Base-by-base conservation (phyloP, 2,797 vertebrate genomes). In the Lepus townsendii region DNA sequence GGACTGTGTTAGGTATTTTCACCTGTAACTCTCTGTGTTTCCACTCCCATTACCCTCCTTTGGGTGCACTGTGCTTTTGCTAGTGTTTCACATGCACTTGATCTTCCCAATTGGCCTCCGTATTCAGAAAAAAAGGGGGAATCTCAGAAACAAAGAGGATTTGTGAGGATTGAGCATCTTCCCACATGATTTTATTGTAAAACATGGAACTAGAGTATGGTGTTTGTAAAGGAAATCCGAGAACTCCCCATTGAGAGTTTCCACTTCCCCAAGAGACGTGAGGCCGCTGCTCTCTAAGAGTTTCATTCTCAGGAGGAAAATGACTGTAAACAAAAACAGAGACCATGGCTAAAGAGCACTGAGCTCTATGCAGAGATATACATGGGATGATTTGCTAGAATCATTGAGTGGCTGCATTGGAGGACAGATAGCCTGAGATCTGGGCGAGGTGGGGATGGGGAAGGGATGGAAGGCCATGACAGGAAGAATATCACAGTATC, bases 291-390 rank as follows among this genome's bases (percentile, higher is more conserved):
- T 71, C 69, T 91, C 76, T 65, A 75, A 96, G 50, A 77, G 17
- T 32, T 96, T 92, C 47, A 69, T 78, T 88, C 62, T 68, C 88
- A 38, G n/a, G 76, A 86, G 57, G 38, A 92, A 92, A 84, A 60
- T 76, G 77, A 32, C 32, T 38, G 52, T 76, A 65, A 94, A 77
- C 38, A 73, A 93, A 35, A 69, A 71, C 19, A 24, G 19, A 63
- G 35, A 83, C 90, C 95, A 77, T 91, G 30, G 20, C 42, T 42
- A 57, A 83, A 62, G 19, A 73, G 30, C n/a, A 82, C 42, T 85
- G 20, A 60, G n/a, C 27, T 76, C 77, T 77, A 26, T 5, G 5
- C 57, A 83, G 69, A 91, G 68, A 86, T 12, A 3, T 57, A 78
- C 94, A 88, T 2, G 79, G 7, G 27, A 54, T 38, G 14, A 35